Evolutionary conservation across 2,888 invertebrate species (phyloP).

Genomic region (Andrena bicolor): DNA sequence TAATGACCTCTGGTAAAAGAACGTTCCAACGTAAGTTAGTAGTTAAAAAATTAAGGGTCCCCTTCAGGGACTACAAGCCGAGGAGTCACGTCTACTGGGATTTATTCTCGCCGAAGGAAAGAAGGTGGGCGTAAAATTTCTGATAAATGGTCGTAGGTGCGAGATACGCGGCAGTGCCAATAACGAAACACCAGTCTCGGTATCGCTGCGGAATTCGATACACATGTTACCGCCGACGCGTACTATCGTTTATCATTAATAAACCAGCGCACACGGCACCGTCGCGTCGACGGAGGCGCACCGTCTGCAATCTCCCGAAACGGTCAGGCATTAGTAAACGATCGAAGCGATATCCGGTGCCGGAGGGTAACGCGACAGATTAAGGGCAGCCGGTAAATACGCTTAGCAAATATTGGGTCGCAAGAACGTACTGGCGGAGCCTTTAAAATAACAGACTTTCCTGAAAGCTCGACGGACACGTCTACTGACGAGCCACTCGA

Average conservation of each 20-base stretch:
- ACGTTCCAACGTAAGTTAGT: neutral
- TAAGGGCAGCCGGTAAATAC: slow-evolving; percentile 73
- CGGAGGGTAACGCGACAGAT: slow-evolving; percentile 69
- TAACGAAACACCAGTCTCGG: slow-evolving; percentile 6
- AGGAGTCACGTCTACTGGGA: neutral
- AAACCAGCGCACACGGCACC: slow-evolving; percentile 13
- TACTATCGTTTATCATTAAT: slow-evolving; percentile 37
- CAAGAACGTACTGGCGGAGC: slow-evolving; percentile 52
- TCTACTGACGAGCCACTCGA: slow-evolving; percentile 66
- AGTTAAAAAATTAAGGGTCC: neutral
- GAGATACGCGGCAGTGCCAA: slow-evolving; percentile 8
- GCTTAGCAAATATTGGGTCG: slow-evolving; percentile 76
- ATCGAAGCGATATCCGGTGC: slow-evolving; percentile 31
- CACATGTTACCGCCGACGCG: slow-evolving; percentile 10
- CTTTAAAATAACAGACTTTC: slow-evolving; percentile 76
- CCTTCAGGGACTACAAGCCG: neutral
- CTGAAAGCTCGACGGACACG: slow-evolving; percentile 68
- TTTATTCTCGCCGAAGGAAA: neutral
- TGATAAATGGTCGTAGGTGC: neutral
- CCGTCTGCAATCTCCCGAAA: slow-evolving; percentile 36
- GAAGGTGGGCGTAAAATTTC: neutral
- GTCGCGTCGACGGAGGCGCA: neutral
- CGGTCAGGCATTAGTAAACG: slow-evolving; percentile 47
- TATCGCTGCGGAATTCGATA: slow-evolving; percentile 5
- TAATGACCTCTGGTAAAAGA: slow-evolving; percentile 20